Evolutionary conservation across 2,797 vertebrate genomes (phyloP).

Genomic region (Chrysolophus pictus): DNA sequence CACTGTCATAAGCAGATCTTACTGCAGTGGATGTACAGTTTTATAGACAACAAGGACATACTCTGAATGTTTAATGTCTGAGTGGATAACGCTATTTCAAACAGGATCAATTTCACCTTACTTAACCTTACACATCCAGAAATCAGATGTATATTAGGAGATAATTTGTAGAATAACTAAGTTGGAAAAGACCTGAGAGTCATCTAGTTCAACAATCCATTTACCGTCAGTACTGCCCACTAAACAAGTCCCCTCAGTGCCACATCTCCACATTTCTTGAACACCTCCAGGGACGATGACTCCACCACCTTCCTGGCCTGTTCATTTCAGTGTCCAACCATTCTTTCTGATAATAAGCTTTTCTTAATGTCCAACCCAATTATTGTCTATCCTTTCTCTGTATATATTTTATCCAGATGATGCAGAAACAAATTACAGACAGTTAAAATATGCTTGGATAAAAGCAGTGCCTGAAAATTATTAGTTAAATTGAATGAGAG

Average conservation of each 20-base stretch:
- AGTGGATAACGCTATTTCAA: constrained; percentile 18
- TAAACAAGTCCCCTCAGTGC: too few relatives aligned
- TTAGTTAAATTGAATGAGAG: constrained; percentile 23
- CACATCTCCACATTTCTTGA: too few relatives aligned
- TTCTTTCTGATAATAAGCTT: too few relatives aligned
- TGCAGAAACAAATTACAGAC: constrained; percentile 2
- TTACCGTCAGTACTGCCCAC: too few relatives aligned
- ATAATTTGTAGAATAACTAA: neutral
- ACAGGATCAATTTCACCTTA: constrained; percentile 27
- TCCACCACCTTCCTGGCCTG: too few relatives aligned
- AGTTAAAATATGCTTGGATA: constrained; percentile 4
- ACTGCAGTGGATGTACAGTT: neutral
- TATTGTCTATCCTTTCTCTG: neutral
- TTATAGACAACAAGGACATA: neutral
- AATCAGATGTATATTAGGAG: constrained; percentile 13
- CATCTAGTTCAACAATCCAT: neutral
- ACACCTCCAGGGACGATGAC: too few relatives aligned
- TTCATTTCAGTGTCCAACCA: too few relatives aligned
- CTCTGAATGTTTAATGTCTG: neutral
- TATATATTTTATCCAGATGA: neutral
- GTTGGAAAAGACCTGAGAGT: neutral
- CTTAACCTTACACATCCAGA: constrained; percentile 37
- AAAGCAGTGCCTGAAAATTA: constrained; percentile 16
- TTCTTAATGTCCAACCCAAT: too few relatives aligned
- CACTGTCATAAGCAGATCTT: neutral